A percentile compares a stretch with the other conserved stretches of the same genome.
Evolutionary conservation across 2,888 invertebrate genomes (phyloP).

Genomic region (Pammene aurita): DNA sequence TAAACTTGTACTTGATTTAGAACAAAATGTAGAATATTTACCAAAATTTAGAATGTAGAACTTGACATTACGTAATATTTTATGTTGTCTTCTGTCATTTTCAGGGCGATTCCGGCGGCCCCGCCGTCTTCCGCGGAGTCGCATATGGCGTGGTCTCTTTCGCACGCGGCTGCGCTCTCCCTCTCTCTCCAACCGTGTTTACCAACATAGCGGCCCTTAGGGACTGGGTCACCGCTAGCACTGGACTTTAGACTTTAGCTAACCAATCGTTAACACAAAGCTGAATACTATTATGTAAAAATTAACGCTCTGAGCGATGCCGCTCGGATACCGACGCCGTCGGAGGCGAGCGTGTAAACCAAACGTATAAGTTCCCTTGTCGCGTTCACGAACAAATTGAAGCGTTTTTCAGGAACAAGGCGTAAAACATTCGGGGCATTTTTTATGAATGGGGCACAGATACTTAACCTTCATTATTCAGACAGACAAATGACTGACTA

Average conservation of each 20-base stretch:
- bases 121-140: conserved; percentile 75
- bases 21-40: too few species aligned
- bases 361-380: too few species aligned
- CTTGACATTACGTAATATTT: neutral
- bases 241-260: conserved; percentile 62
- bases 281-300: too few species aligned
- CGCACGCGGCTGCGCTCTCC: conserved; percentile 76
- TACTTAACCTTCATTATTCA: neutral
- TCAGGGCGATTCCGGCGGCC: conserved; percentile 79
- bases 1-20: too few species aligned
- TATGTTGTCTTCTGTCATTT: conserved; percentile 42
- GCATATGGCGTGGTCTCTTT: conserved; percentile 78
- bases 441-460: too few species aligned
- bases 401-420: too few species aligned
- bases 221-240: conserved; percentile 72
- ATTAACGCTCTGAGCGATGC: too few species aligned
- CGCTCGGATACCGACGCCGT: too few species aligned
- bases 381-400: too few species aligned
- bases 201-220: conserved; percentile 72
- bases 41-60: too few species aligned
- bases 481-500: neutral
- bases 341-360: too few species aligned
- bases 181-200: conserved; percentile 78
- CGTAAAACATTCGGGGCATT: too few species aligned
- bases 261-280: conserved; percentile 6